These are phyloP conservation scores for Clusia tigrina DNA, from an alignment of 2,888 invertebrate genomes.

Conservation along the genomic window DNA sequence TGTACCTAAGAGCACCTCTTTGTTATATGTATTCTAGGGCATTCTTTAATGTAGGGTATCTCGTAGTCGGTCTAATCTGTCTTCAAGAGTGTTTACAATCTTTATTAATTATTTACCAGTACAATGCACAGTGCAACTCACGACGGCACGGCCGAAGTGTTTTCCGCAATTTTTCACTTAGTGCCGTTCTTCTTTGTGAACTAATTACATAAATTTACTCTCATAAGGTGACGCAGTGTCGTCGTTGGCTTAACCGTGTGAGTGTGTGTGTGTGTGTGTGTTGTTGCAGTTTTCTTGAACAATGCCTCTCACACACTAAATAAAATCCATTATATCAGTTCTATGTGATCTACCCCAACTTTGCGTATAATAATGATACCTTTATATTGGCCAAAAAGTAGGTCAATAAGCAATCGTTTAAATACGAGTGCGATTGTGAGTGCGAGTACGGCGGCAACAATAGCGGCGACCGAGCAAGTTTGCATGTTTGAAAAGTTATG, in stretches of 20 bases:
- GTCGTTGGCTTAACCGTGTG: neutral
- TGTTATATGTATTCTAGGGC: too few relatives aligned
- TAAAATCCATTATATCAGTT: neutral
- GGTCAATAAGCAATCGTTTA: neutral
- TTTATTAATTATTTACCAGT: too few relatives aligned
- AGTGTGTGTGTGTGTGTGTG: too few relatives aligned
- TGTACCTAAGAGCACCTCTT: too few relatives aligned
- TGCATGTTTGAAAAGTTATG: neutral
- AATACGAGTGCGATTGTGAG: neutral
- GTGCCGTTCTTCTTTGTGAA: neutral
- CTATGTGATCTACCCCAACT: neutral
- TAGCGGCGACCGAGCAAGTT: neutral
- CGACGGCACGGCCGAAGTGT: too few relatives aligned
- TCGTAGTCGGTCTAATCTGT: too few relatives aligned
- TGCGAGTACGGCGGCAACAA: neutral
- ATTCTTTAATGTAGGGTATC: too few relatives aligned
- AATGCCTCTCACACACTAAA: neutral
- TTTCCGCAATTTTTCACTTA: too few relatives aligned
- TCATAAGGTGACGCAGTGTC: neutral
- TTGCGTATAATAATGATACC: neutral
- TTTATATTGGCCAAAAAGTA: conserved; percentile 5
- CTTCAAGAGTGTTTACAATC: too few relatives aligned
- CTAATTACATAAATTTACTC: neutral
- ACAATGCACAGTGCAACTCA: too few relatives aligned
- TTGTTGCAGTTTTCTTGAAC: too few relatives aligned